These are phyloP conservation scores for Laspeyria flexula DNA, from an alignment of 2,888 invertebrate species.

Conservation along the genomic window DNA sequence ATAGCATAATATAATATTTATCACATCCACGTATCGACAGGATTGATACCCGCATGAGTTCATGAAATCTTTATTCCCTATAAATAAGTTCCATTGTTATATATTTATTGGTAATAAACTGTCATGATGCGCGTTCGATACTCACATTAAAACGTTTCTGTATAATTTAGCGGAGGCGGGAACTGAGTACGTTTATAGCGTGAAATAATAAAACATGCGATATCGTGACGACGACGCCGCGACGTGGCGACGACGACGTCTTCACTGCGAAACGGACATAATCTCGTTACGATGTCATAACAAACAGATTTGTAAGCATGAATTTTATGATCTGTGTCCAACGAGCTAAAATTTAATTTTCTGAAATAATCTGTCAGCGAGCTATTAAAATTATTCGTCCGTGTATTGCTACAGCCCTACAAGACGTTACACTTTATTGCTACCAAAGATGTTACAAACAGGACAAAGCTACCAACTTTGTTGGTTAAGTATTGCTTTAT, in stretches of 20 bases:
- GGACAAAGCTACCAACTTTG: constrained; percentile 41
- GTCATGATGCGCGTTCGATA: constrained; percentile 64
- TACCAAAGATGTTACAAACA: constrained; percentile 48
- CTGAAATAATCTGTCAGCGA: constrained; percentile 84
- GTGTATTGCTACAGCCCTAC: constrained; percentile 61
- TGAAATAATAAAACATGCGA: constrained; percentile 81
- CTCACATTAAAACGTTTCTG: constrained; percentile 69
- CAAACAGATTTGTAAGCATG: constrained; percentile 86
- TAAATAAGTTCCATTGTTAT: constrained; percentile 66
- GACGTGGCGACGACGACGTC: constrained; percentile 78
- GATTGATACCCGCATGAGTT: constrained; percentile 64
- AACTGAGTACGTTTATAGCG: constrained; percentile 69
- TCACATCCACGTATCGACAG: constrained; percentile 43
- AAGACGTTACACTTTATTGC: constrained; percentile 65
- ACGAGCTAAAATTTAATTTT: constrained; percentile 86
- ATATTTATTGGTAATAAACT: constrained; percentile 73
- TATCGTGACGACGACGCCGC: constrained; percentile 73
- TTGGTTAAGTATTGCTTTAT: constrained; percentile 41
- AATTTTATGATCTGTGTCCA: constrained; percentile 85
- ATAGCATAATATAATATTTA: constrained; percentile 32
- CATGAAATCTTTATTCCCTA: constrained; percentile 63
- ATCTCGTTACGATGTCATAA: constrained; percentile 86
- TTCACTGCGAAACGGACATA: constrained; percentile 82
- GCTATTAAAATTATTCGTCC: constrained; percentile 83
- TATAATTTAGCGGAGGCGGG: constrained; percentile 66